Percentiles rank a stretch among this genome's conserved stretches.
These are phyloP conservation scores for Erythrocercus mccallii DNA, from an alignment of 2,113 vertebrate genomes.

Conservation along the genomic window DNA sequence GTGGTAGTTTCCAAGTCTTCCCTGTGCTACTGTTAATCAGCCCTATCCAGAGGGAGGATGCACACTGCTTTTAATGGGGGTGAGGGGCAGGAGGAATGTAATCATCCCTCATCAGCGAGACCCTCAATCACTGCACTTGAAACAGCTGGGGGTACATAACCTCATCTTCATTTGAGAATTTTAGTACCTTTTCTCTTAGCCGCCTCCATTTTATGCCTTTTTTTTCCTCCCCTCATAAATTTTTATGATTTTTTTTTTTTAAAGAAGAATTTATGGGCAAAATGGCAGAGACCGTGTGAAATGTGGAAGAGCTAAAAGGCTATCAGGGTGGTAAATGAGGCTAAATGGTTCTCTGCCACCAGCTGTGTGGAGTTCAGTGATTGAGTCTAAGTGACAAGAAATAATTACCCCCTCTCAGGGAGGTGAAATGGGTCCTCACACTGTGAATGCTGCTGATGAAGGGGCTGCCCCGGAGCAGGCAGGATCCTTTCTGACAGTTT, in stretches of 20 bases:
- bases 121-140: conserved; percentile 58
- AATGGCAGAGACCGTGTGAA: conserved; percentile 31
- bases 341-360: conserved; percentile 45
- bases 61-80: neutral
- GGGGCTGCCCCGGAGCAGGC: neutral
- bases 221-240: conserved; percentile 1
- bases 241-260: conserved; percentile 43
- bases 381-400: conserved; percentile 55
- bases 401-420: conserved; percentile 59
- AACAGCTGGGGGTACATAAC: conserved; percentile 41
- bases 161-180: conserved; percentile 47
- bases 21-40: conserved; percentile 20
- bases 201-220: neutral
- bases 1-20: neutral
- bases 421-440: conserved; percentile 39
- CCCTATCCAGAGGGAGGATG: neutral
- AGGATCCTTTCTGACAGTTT: neutral
- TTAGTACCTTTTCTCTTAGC: conserved; percentile 27
- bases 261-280: neutral
- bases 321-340: conserved; percentile 59
- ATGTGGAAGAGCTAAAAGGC: conserved; percentile 57
- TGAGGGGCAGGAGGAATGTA: conserved; percentile 23
- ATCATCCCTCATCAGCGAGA: conserved; percentile 58
- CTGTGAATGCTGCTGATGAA: conserved; percentile 65
- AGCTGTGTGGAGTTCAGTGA: conserved; percentile 63